Evolutionary conservation across 1,140 invertebrate genomes (phyloP).

Genomic region (Phortica variegata): DNA sequence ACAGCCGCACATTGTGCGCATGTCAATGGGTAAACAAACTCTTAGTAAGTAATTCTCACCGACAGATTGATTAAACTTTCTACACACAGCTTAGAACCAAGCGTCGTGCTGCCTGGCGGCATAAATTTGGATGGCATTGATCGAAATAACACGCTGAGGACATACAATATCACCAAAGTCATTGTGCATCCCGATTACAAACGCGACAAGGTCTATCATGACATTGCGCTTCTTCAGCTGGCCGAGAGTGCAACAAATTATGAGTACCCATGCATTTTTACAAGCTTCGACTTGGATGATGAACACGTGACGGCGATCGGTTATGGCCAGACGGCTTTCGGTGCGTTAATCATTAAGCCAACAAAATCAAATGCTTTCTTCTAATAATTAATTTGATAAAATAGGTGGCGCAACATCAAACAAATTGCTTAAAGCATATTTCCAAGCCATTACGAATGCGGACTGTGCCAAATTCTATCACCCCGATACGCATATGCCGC

Average conservation of each 20-base stretch:
- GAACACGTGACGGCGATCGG: slow-evolving; percentile 12
- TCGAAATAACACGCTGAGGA: slow-evolving; percentile 6
- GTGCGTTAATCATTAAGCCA: slow-evolving; percentile 2
- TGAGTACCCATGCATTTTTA: background rate
- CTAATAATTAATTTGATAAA: too few species aligned
- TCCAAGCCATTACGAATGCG: background rate
- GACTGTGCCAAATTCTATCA: slow-evolving; percentile 2
- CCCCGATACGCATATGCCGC: background rate
- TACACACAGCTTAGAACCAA: slow-evolving; percentile 6
- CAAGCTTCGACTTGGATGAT: background rate
- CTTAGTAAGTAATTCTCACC: too few species aligned
- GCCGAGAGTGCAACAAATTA: background rate
- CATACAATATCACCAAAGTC: slow-evolving; percentile 47
- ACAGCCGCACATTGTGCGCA: slow-evolving; percentile 61
- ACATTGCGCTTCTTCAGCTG: slow-evolving; percentile 58
- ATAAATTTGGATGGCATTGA: slow-evolving; percentile 12
- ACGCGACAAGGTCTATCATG: slow-evolving; percentile 57
- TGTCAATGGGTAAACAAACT: slow-evolving; percentile 9
- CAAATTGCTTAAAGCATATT: slow-evolving; percentile 6
- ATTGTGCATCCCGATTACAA: slow-evolving; percentile 59
- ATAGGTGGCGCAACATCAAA: slow-evolving; percentile 2
- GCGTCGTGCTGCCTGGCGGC: slow-evolving; percentile 6
- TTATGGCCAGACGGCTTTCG: slow-evolving; percentile 18
- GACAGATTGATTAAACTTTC: too few species aligned
- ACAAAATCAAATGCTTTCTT: too few species aligned